These are phyloP conservation scores for Rallus limicola DNA, from an alignment of 2,113 vertebrate species.

Conservation along the genomic window DNA sequence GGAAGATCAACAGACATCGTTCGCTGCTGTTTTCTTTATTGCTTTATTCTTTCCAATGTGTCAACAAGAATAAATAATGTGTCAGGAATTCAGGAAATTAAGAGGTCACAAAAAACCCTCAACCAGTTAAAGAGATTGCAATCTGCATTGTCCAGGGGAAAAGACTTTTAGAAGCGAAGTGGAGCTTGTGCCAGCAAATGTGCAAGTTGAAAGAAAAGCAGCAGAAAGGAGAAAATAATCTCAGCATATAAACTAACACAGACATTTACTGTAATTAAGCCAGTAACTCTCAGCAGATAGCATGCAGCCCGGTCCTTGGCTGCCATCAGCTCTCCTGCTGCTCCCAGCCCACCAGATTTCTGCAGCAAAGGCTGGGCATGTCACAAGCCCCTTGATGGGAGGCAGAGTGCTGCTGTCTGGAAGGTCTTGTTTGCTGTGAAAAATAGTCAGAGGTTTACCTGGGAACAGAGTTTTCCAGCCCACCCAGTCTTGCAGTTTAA, in stretches of 20 bases:
- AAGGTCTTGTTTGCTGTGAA: conserved; percentile 22
- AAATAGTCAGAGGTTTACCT: not conserved
- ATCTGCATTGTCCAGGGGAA: conserved; percentile 28
- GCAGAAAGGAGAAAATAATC: not conserved
- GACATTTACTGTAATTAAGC: not conserved
- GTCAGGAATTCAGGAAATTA: not conserved
- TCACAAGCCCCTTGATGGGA: not conserved
- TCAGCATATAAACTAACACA: not conserved
- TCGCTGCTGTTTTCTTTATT: not conserved
- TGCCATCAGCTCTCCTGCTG: not conserved
- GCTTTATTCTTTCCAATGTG: not conserved
- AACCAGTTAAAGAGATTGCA: not conserved
- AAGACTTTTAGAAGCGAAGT: not conserved
- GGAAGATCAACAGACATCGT: not conserved
- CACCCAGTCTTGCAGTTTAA: not conserved
- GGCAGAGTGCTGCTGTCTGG: not conserved
- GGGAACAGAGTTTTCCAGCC: not conserved
- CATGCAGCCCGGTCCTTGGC: not conserved
- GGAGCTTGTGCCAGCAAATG: not conserved
- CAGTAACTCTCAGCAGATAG: not conserved
- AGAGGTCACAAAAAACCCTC: not conserved
- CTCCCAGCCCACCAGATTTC: not conserved
- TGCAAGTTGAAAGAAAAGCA: not conserved
- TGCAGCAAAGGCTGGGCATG: not conserved
- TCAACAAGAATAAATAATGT: not conserved